These are phyloP conservation scores for Cosmia pyralina DNA, from an alignment of 2,888 invertebrate genomes.

Conservation along the genomic window DNA sequence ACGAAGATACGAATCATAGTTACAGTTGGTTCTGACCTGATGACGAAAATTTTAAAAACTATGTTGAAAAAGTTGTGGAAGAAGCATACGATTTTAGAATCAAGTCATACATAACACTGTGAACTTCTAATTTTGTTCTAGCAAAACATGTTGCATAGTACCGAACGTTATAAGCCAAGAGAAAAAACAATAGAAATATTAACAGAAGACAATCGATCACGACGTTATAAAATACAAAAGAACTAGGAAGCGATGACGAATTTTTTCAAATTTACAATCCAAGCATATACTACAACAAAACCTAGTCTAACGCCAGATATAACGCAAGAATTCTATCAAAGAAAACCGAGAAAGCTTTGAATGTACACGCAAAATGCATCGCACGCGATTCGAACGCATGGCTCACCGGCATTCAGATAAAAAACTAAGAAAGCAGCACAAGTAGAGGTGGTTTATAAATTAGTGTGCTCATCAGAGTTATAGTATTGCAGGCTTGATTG, in stretches of 20 bases:
- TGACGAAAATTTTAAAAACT: background rate
- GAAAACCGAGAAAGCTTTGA: slow-evolving; percentile 66
- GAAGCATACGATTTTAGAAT: background rate
- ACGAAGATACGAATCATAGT: too few relatives aligned
- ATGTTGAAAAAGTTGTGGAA: background rate
- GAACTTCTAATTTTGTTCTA: background rate
- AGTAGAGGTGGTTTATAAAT: slow-evolving; percentile 63
- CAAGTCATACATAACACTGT: background rate
- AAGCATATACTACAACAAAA: slow-evolving; percentile 30
- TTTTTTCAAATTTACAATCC: background rate
- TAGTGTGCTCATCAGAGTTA: slow-evolving; percentile 44
- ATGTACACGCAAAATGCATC: slow-evolving; percentile 64
- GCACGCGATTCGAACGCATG: slow-evolving; percentile 66
- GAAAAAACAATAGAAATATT: background rate
- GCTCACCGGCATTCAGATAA: slow-evolving; percentile 64
- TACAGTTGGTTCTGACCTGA: background rate
- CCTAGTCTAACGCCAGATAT: slow-evolving; percentile 44
- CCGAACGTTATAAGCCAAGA: background rate
- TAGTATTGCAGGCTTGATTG: slow-evolving; percentile 40
- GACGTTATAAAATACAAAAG: background rate
- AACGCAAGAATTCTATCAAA: slow-evolving; percentile 62
- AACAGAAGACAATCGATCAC: background rate
- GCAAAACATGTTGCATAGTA: background rate
- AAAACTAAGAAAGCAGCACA: slow-evolving; percentile 68
- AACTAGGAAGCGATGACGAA: background rate